These are phyloP conservation scores for Sorex maritimensis DNA, from an alignment of 2,797 vertebrate species.

Conservation along the genomic window DNA sequence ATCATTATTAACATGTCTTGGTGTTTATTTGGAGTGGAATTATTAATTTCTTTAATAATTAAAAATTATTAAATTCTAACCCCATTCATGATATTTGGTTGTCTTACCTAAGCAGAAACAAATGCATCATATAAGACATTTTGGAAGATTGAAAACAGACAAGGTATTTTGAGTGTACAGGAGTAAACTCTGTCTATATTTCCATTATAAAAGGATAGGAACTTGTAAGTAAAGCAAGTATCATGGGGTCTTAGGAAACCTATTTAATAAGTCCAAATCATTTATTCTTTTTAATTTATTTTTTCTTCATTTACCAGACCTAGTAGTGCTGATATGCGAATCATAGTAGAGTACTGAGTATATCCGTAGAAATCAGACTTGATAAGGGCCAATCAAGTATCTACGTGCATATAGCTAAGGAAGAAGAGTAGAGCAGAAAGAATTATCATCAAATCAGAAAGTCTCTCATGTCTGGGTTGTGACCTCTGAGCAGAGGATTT, in stretches of 20 bases:
- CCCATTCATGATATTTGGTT: slow-evolving; percentile 60
- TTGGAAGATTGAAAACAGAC: slow-evolving; percentile 12
- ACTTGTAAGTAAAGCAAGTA: slow-evolving; percentile 32
- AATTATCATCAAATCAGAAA: not conserved
- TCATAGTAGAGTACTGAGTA: not conserved
- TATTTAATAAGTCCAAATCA: not conserved
- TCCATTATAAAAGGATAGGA: not conserved
- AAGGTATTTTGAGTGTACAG: slow-evolving; percentile 20
- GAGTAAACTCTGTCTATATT: not conserved
- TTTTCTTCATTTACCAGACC: not conserved
- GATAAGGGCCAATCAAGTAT: not conserved
- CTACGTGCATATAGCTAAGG: not conserved
- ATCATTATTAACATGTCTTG: slow-evolving; percentile 74
- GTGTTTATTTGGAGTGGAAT: slow-evolving; percentile 76
- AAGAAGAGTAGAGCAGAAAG: not conserved
- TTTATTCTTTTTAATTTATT: slow-evolving; percentile 35
- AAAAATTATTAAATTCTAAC: not conserved
- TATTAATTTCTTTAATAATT: slow-evolving; percentile 77
- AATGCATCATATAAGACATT: not conserved
- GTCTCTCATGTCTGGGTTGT: not conserved
- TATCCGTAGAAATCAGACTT: not conserved
- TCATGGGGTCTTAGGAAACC: slow-evolving; percentile 28
- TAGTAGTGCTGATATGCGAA: not conserved
- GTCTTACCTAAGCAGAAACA: slow-evolving; percentile 27
- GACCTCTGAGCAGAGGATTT: not conserved